phyloP scores from a whole-genome alignment of 2,888 invertebrate genomes.

The Tanypteryx hageni region DNA sequence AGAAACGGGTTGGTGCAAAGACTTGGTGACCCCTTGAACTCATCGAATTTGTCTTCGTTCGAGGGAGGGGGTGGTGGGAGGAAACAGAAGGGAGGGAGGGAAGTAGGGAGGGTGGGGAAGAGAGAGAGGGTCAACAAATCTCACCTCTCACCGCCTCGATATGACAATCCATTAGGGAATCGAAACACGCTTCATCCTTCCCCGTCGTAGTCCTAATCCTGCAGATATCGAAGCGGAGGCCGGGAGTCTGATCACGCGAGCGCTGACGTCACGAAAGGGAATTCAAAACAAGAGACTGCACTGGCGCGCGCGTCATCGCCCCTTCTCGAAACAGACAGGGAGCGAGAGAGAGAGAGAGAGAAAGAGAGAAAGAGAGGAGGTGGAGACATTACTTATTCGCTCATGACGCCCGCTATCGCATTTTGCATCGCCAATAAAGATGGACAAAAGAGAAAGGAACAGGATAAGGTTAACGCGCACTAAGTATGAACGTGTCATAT shows the following conservation, averaged over 20 bases:
- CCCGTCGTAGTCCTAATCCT: background rate
- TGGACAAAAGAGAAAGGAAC: too few species aligned
- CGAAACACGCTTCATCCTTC: background rate
- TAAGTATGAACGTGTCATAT: too few species aligned
- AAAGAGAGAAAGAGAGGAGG: background rate
- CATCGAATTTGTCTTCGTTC: background rate
- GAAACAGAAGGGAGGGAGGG: background rate
- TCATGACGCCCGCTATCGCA: background rate
- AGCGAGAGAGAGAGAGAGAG: background rate
- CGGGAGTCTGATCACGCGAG: background rate
- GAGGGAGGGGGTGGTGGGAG: background rate
- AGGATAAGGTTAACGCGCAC: too few species aligned
- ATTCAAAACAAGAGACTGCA: constrained; percentile 8
- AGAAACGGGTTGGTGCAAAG: background rate
- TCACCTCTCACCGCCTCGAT: constrained; percentile 33
- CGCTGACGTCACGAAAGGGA: background rate
- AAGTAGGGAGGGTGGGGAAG: background rate
- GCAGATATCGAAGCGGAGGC: constrained; percentile 15
- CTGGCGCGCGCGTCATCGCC: background rate
- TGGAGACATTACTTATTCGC: background rate
- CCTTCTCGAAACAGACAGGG: background rate
- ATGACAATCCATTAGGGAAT: constrained; percentile 27
- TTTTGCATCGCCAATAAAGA: background rate
- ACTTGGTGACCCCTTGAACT: background rate
- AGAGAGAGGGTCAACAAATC: constrained; percentile 36